Base-by-base conservation (phyloP, 2,797 vertebrate genomes). In the Philypnodon macrostomus region DNA sequence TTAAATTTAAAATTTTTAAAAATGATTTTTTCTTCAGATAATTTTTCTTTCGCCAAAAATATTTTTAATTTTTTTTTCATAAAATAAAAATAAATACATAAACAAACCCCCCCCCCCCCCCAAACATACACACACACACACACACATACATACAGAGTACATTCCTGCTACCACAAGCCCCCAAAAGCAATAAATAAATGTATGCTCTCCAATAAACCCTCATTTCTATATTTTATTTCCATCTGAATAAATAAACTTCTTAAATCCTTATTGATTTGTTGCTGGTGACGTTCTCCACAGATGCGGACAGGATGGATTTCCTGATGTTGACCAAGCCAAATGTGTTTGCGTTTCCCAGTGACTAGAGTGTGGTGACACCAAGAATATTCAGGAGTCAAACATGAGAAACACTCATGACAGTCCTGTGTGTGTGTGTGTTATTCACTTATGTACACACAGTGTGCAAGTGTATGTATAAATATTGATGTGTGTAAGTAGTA, bases 311-410 rank as follows among this genome's bases (percentile, higher is more conserved):
- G 26, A 61, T 73, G 63, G 67, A 68, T 63, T 77, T 53, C 58
- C n/a, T 33, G 44, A 58, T 63, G 66, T 59, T 75, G 80, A 85
- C 74, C 13, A 16, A 76, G 70, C 73, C 67, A 54, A 62, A 60
- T 58, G 70, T 75, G 45, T 60, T 54, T 64, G 42, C 51, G 60
- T 64, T 58, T 65, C 66, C 64, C 50, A 51, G 67, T 39, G 63
- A 79, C 49, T 35, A 39, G 59, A 77, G 58, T 37, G 30, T 38
- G 24, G 61, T 59, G 69, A 74, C 68, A 21, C 17, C 12, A 4
- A 39, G 49, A 57, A 53, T 37, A n/a, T 62, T 75, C 58, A 67
- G 23, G 21, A 70, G 66, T 40, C 26, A 5, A 52, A 48, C 41
- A 58, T 58, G 35, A 53, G 50, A 70, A 75, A 47, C 63, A 49